A percentile compares a stretch with the other conserved stretches of the same genome.
Conservation (phyloP, 2,888 invertebrate genomes). For the Tolmerus cingulatus region DNA sequence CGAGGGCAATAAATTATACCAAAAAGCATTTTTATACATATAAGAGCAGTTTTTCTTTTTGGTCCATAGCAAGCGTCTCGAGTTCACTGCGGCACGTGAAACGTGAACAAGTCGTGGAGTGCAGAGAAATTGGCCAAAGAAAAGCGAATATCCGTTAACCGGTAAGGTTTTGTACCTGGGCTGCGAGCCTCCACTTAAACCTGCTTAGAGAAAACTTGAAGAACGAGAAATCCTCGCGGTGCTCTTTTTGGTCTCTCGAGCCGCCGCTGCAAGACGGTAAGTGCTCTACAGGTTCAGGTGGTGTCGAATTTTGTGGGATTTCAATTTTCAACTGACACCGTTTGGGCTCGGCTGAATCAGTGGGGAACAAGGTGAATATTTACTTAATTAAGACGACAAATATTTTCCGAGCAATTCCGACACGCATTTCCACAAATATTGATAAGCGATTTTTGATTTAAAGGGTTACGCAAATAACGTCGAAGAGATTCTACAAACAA, state of each 20-base stretch:
- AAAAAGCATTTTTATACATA: neutral
- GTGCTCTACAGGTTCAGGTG: neutral
- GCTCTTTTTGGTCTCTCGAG: neutral
- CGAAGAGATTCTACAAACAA: neutral
- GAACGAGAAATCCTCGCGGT: neutral
- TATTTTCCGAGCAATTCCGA: neutral
- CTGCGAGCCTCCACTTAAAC: neutral
- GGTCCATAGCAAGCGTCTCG: neutral
- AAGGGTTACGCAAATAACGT: neutral
- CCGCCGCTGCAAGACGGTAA: neutral
- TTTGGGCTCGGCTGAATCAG: neutral
- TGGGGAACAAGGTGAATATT: neutral
- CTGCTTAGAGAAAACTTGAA: neutral
- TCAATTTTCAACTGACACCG: neutral
- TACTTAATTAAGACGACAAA: neutral
- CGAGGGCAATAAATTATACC: neutral
- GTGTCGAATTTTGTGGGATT: neutral
- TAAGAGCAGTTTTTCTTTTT: neutral
- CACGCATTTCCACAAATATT: neutral
- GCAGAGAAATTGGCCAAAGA: neutral
- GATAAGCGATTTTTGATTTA: neutral
- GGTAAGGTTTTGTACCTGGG: neutral
- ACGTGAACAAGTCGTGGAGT: neutral
- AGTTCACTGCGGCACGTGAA: neutral
- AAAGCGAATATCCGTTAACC: neutral